Conservation (phyloP, 2,888 invertebrate genomes). For the Orthonychiurus folsomi region DNA sequence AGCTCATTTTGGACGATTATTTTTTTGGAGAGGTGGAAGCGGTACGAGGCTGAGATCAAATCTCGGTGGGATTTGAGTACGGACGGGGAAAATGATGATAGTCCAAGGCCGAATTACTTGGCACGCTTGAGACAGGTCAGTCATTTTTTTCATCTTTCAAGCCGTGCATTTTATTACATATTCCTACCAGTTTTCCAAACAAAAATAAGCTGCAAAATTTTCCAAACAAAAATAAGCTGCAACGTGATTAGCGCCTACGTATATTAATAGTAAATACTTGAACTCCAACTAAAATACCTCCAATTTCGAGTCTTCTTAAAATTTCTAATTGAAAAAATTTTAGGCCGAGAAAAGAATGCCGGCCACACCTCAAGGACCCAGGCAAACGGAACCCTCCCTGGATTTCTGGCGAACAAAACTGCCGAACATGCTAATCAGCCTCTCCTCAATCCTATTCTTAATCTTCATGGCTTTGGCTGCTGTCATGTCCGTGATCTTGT, state of each 20-base stretch:
- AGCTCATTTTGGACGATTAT: constrained; percentile 77
- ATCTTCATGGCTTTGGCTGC: constrained; percentile 2
- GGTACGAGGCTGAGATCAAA: constrained; percentile 86
- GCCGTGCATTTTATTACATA: too few relatives aligned
- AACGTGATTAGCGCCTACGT: too few relatives aligned
- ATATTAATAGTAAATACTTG: too few relatives aligned
- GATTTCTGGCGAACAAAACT: constrained; percentile 85
- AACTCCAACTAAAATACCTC: too few relatives aligned
- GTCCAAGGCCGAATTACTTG: constrained; percentile 78
- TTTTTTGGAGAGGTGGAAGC: constrained; percentile 75
- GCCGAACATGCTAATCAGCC: constrained; percentile 76
- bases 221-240: too few relatives aligned
- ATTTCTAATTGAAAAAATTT: too few relatives aligned
- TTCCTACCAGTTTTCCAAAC: too few relatives aligned
- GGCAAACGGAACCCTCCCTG: constrained; percentile 43
- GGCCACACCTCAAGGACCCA: not conserved
- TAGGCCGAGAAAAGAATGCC: not conserved
- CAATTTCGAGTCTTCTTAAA: too few relatives aligned
- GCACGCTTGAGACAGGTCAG: constrained; percentile 64
- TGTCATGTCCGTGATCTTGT: constrained; percentile 3
- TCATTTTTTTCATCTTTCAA: too few relatives aligned
- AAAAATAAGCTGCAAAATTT: too few relatives aligned
- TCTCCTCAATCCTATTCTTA: constrained; percentile 70
- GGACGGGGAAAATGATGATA: constrained; percentile 79
- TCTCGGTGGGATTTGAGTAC: constrained; percentile 93